These are phyloP conservation scores for Bergia sp. DNA, from an alignment of 92 coral and sea anemone genomes.

Conservation along the genomic window DNA sequence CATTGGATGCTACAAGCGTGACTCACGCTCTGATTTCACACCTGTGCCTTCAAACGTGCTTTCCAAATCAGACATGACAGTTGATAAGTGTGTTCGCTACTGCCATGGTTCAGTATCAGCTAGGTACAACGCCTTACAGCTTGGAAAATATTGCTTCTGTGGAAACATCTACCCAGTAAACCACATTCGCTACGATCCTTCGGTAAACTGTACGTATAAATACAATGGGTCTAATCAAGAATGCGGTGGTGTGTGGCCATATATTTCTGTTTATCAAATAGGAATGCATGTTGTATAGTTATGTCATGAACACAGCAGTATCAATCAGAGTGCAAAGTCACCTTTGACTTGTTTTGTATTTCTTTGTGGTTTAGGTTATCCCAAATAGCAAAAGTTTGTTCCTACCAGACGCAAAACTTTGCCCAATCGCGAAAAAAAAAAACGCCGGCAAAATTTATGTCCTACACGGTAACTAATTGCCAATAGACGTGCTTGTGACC, in stretches of 20 bases:
- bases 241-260: conserved; percentile 11
- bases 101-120: background rate
- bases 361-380: too few relatives aligned
- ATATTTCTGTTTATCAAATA: conserved; percentile 10
- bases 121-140: background rate
- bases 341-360: background rate
- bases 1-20: background rate
- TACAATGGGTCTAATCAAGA: background rate
- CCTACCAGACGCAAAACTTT: too few relatives aligned
- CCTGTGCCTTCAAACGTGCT: background rate
- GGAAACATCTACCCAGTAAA: background rate
- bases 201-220: background rate
- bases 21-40: background rate
- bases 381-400: too few relatives aligned
- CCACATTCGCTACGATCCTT: background rate
- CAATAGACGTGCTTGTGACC: too few relatives aligned
- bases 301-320: too few relatives aligned
- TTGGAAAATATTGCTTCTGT: conserved; percentile 27
- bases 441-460: too few relatives aligned
- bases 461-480: too few relatives aligned
- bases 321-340: background rate
- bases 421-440: too few relatives aligned
- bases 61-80: background rate
- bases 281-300: background rate
- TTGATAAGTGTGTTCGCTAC: conserved; percentile 9